Conservation (phyloP, 1,140 invertebrate genomes). For the Pogonognathellus flavescens region DNA sequence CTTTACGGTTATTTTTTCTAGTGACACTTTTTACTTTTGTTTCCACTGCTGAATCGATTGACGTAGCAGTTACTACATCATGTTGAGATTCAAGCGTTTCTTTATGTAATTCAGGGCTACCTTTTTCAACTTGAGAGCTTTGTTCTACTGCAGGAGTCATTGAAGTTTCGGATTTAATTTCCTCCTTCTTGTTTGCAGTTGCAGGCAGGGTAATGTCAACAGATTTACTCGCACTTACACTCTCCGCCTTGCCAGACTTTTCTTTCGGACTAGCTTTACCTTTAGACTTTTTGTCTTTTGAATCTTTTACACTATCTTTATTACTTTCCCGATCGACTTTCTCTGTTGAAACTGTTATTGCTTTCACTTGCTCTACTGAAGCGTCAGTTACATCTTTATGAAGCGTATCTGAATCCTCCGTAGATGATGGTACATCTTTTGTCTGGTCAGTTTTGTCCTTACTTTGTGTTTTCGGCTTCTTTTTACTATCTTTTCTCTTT, state of each 20-base stretch:
- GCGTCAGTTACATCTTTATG: no score
- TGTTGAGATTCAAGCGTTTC: not conserved
- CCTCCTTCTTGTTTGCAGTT: not conserved
- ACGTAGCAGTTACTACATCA: not conserved
- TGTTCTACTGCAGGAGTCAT: not conserved
- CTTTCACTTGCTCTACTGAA: no score
- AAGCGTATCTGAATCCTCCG: no score
- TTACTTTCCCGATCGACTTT: no score
- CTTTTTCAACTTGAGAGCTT: not conserved
- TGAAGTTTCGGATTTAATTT: not conserved
- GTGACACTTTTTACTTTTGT: not conserved
- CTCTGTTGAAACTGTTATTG: no score
- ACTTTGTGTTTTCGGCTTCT: conserved; percentile 59
- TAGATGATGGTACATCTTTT: not conserved
- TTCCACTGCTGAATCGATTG: not conserved
- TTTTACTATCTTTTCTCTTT: conserved; percentile 64
- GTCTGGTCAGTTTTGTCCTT: conserved; percentile 19
- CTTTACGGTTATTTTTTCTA: conserved; percentile 1
- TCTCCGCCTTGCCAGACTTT: not conserved
- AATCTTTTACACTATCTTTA: not conserved
- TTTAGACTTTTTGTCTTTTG: conserved; percentile 6
- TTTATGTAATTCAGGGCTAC: not conserved
- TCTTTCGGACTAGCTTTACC: not conserved
- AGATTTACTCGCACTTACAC: not conserved
- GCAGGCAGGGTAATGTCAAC: not conserved